These are phyloP conservation scores for Pomatorhinus ruficollis DNA, from an alignment of 2,113 vertebrate species.

Conservation along the genomic window DNA sequence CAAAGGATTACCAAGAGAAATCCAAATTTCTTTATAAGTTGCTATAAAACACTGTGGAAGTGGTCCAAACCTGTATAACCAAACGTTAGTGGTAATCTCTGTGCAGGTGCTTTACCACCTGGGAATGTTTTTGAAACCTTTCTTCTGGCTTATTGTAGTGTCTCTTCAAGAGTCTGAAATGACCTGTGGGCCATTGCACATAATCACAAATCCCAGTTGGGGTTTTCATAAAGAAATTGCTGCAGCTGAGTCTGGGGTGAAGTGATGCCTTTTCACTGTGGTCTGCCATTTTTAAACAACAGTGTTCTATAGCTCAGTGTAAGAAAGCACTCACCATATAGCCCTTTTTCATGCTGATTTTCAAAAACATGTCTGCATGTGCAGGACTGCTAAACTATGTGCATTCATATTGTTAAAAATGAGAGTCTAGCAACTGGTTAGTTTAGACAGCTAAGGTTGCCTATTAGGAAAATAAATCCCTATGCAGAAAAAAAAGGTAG, in stretches of 20 bases:
- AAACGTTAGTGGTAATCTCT: not conserved
- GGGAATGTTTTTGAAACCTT: not conserved
- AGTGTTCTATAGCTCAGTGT: not conserved
- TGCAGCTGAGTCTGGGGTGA: not conserved
- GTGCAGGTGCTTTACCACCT: not conserved
- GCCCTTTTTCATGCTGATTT: not conserved
- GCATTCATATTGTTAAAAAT: not conserved
- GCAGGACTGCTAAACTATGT: not conserved
- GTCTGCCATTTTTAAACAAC: not conserved
- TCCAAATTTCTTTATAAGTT: not conserved
- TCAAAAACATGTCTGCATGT: not conserved
- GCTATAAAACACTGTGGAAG: not conserved
- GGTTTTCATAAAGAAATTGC: not conserved
- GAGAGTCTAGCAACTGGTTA: not conserved
- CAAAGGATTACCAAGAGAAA: not conserved
- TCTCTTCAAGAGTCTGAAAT: not conserved
- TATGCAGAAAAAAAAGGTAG: not conserved
- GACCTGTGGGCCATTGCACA: not conserved
- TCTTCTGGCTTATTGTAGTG: not conserved
- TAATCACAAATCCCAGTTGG: not conserved
- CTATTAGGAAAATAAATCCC: not conserved
- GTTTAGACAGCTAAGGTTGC: not conserved
- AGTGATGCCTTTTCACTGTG: not conserved
- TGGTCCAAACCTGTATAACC: not conserved
- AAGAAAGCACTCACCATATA: not conserved